A percentile compares a stretch with the other conserved stretches of the same genome.
Conservation (phyloP, 2,113 vertebrate genomes). For the Odobenus rosmarus region DNA sequence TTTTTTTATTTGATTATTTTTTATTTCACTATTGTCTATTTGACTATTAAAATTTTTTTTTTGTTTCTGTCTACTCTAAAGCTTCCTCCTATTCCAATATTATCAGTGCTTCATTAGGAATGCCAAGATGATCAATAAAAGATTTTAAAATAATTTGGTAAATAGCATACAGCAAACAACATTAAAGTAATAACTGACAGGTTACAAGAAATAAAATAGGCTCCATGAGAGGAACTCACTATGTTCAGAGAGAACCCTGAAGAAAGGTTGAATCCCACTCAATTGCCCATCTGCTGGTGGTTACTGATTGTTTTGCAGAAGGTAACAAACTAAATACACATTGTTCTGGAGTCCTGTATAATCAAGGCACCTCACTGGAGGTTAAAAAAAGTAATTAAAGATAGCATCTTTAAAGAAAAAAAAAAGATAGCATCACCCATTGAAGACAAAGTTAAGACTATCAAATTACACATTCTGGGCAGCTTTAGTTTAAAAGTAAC, state of each 20-base stretch:
- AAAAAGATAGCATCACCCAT: slow-evolving; percentile 53
- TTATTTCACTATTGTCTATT: not conserved
- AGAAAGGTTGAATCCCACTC: not conserved
- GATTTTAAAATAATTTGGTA: not conserved
- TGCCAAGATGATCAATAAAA: not conserved
- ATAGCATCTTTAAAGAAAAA: no score
- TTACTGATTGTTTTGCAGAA: not conserved
- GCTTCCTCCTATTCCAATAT: not conserved
- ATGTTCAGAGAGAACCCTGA: not conserved
- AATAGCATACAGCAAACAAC: not conserved
- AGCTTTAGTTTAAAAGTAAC: slow-evolving; percentile 52
- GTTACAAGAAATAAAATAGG: not conserved
- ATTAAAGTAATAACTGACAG: slow-evolving; percentile 50
- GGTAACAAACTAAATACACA: not conserved
- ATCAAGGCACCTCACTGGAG: slow-evolving; percentile 34
- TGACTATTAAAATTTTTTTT: not conserved
- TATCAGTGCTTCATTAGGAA: slow-evolving; percentile 50
- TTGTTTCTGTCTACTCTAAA: not conserved
- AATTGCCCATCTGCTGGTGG: not conserved
- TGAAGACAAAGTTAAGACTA: slow-evolving; percentile 58
- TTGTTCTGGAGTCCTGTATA: not conserved
- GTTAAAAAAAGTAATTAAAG: slow-evolving; percentile 61
- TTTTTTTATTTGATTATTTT: slow-evolving; percentile 8
- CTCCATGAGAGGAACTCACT: not conserved
- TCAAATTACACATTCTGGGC: slow-evolving; percentile 47